phyloP scores from a whole-genome alignment of 1,140 invertebrate genomes.

The Ganaspis sp. region DNA sequence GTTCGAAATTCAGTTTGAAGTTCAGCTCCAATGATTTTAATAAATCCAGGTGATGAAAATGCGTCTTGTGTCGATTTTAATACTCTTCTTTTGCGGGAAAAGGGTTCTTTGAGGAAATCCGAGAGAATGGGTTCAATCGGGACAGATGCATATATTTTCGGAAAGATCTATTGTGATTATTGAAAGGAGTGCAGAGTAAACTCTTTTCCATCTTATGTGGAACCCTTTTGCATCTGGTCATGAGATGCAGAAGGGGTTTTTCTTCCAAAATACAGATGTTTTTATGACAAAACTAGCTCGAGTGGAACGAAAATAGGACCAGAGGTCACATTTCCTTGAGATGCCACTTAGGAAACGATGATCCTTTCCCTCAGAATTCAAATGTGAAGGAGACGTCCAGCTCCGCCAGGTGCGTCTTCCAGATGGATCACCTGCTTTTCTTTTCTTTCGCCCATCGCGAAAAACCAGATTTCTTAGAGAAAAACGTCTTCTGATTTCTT shows the following conservation, averaged over 20 bases:
- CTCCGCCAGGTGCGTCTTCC: conserved; percentile 63
- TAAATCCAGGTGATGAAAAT: too few species aligned
- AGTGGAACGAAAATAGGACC: conserved; percentile 63
- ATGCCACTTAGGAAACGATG: conserved; percentile 10
- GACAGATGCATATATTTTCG: conserved; percentile 37
- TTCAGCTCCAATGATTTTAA: too few species aligned
- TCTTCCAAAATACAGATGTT: conserved; percentile 69
- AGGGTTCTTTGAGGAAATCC: neutral
- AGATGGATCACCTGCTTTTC: conserved; percentile 65
- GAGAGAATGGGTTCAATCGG: neutral
- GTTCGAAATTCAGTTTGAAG: too few species aligned
- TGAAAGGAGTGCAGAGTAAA: conserved; percentile 54
- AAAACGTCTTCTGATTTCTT: neutral
- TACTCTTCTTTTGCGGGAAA: neutral
- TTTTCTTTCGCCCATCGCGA: conserved; percentile 31
- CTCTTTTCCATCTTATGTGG: conserved; percentile 57
- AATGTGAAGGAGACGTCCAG: conserved; percentile 32
- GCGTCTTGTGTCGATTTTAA: neutral
- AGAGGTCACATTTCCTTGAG: conserved; percentile 52
- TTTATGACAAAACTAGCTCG: conserved; percentile 51
- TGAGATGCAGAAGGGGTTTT: conserved; percentile 58
- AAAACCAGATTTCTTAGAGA: conserved; percentile 29
- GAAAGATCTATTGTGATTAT: conserved; percentile 40
- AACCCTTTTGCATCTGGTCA: conserved; percentile 71
- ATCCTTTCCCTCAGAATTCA: conserved; percentile 18